Base-by-base conservation (phyloP, 2,113 vertebrate genomes). In the Sebastes fasciatus region DNA sequence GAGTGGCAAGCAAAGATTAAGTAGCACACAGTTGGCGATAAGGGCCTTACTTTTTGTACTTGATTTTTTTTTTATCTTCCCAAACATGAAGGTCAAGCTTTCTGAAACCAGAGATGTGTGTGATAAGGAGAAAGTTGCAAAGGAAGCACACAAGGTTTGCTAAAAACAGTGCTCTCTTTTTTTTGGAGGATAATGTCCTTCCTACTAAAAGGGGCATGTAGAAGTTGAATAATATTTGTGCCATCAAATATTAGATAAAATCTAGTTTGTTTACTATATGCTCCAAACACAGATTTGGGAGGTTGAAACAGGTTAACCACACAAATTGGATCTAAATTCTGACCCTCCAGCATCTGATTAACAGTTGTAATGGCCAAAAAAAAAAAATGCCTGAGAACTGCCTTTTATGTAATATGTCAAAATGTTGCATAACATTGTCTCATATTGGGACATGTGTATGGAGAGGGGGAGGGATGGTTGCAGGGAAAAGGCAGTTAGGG, bases 351-450 rank as follows among this genome's bases (percentile, higher is more conserved):
- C 7, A 45, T 80, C 55, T 49, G 8, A 4, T 34, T 60, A 52
- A 9, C 64, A 57, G 54, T 7, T 16, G n/a, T n/a, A 64, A 49
- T 43, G 0, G 23, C 16, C 16, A 2, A 8, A 16, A 62, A 76
- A 26, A 68, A 16, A 62, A 76, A 26, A 68, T 40, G 10, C n/a
- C 64, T 66, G 51, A 57, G 4, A 66, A 73, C 68, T 23, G 40
- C 43, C 42, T 21, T 46, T 81, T 34, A 72, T 57, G 14, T 62
- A 43, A 84, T 60, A 71, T 64, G 5, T 34, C 49, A 8, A 72
- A 80, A 79, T 9, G 2, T 19, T 85, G 60, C 19, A 74, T 57
- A 57, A 52, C 8, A 45, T 16, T 70, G 9, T 43, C 48, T 81
- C 48, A 70, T 49, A 16, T 26, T 58, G 26, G 40, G 7, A 63